A percentile compares a stretch with the other conserved stretches of the same genome.
phyloP scores from a whole-genome alignment of 2,797 vertebrate genomes.

The Lemur catta region DNA sequence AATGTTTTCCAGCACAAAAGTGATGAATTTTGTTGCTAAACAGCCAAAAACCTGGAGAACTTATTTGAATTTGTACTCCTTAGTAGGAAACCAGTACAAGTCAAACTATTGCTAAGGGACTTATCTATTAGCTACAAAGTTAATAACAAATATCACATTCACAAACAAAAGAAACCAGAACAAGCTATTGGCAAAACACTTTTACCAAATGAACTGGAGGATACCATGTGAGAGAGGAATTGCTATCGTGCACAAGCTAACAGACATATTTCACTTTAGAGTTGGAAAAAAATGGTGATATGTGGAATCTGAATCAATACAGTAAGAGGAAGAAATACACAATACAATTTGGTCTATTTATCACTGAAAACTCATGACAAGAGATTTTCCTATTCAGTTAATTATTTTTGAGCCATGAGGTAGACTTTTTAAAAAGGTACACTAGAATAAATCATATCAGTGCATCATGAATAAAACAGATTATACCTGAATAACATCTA shows the following conservation, averaged over 20 bases:
- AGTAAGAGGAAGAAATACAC: background rate
- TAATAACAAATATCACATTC: constrained; percentile 9
- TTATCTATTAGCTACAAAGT: background rate
- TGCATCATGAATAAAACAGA: background rate
- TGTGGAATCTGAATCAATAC: background rate
- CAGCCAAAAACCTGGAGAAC: background rate
- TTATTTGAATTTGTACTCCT: background rate
- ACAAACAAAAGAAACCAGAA: background rate
- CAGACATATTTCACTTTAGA: background rate
- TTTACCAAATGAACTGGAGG: background rate
- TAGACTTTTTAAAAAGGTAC: background rate
- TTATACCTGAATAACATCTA: background rate
- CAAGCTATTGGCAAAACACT: background rate
- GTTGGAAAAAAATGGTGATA: background rate
- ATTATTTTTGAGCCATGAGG: background rate
- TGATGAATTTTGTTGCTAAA: constrained; percentile 9
- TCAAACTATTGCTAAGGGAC: background rate
- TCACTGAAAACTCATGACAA: constrained; percentile 7
- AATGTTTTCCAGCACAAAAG: constrained; percentile 40
- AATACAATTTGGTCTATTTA: background rate
- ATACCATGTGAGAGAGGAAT: background rate
- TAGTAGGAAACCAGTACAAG: background rate
- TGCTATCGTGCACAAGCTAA: background rate
- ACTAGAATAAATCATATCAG: background rate
- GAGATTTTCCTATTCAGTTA: constrained; percentile 10